Percentiles rank a stretch among this genome's conserved stretches.
These are phyloP conservation scores for Prosapia bicincta DNA, from an alignment of 2,888 invertebrate genomes.

Conservation along the genomic window DNA sequence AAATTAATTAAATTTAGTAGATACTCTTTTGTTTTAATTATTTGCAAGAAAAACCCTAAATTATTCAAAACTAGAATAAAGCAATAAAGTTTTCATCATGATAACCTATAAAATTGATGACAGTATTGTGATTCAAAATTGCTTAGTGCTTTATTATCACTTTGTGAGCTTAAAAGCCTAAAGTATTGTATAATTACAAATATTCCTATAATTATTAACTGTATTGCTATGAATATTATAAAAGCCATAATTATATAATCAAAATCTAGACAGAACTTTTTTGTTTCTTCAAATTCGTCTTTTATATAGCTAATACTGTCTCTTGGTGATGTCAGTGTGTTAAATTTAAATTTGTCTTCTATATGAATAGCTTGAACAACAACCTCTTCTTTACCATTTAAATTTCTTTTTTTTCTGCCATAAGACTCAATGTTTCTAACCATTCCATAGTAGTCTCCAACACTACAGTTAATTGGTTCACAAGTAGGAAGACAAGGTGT, in stretches of 20 bases:
- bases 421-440: constrained; percentile 77
- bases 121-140: background rate
- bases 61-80: too few relatives aligned
- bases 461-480: constrained; percentile 44
- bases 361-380: constrained; percentile 35
- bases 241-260: background rate
- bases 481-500: constrained; percentile 46
- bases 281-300: background rate
- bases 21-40: too few relatives aligned
- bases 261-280: background rate
- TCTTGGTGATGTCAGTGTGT: background rate
- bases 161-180: background rate
- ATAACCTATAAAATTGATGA: background rate
- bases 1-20: too few relatives aligned
- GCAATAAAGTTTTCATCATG: background rate
- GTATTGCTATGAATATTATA: background rate
- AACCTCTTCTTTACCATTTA: constrained; percentile 29
- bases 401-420: constrained; percentile 69
- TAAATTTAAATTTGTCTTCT: constrained; percentile 35
- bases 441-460: constrained; percentile 44
- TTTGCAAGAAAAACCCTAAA: too few relatives aligned
- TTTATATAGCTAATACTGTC: background rate
- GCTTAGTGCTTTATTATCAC: too few relatives aligned
- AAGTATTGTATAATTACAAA: background rate
- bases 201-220: background rate